phyloP scores from a whole-genome alignment of 2,888 invertebrate species.

The Tenthredo notha region DNA sequence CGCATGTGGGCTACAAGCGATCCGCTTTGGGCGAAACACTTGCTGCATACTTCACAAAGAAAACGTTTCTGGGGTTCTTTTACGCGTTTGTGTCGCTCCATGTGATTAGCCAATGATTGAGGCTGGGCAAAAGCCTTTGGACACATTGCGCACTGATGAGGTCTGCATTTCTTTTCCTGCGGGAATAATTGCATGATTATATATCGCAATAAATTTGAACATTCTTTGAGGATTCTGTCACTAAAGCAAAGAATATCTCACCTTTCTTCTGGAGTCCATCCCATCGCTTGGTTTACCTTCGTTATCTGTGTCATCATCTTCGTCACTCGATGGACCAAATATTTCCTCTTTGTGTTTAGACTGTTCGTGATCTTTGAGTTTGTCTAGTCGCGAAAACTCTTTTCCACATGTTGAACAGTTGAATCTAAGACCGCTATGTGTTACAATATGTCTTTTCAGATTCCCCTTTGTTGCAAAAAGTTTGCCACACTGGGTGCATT shows the following conservation, averaged over 20 bases:
- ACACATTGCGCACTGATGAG: constrained; percentile 71
- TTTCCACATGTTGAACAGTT: constrained; percentile 71
- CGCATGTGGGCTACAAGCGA: constrained; percentile 75
- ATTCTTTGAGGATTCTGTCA: background rate
- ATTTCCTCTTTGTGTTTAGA: constrained; percentile 72
- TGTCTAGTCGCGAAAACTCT: constrained; percentile 72
- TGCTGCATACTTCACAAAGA: constrained; percentile 75
- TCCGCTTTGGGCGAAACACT: constrained; percentile 75
- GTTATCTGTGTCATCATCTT: constrained; percentile 69
- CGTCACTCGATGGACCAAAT: constrained; percentile 67
- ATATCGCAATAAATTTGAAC: background rate
- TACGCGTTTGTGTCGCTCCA: constrained; percentile 72
- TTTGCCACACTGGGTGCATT: constrained; percentile 74
- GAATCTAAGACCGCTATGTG: constrained; percentile 73
- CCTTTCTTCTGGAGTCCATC: constrained; percentile 68
- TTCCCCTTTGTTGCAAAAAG: constrained; percentile 73
- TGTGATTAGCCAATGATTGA: constrained; percentile 72
- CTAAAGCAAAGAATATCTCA: constrained; percentile 54
- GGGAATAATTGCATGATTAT: constrained; percentile 52
- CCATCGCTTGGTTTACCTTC: constrained; percentile 64
- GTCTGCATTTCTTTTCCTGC: constrained; percentile 70
- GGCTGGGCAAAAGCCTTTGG: constrained; percentile 73
- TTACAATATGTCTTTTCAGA: constrained; percentile 72
- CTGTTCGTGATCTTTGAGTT: constrained; percentile 73
- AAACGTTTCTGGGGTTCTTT: constrained; percentile 74